Conservation (phyloP, 2,113 vertebrate genomes). For the Riparia riparia region DNA sequence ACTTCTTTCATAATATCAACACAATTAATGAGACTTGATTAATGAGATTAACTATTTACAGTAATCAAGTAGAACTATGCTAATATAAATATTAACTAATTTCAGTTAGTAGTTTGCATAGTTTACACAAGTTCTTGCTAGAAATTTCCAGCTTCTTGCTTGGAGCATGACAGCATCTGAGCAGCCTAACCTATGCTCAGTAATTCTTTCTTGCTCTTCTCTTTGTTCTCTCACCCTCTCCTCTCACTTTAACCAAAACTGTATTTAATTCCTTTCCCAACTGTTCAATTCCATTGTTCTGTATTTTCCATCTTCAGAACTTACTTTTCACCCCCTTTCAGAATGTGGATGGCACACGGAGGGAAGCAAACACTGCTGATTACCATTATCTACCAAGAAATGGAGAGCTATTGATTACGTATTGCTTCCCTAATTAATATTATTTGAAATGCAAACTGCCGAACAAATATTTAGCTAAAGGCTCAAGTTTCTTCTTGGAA, state of each 20-base stretch:
- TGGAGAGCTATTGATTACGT: neutral
- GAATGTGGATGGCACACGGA: neutral
- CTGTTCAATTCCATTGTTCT: neutral
- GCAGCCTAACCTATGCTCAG: neutral
- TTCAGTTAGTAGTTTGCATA: neutral
- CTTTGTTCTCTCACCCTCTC: neutral
- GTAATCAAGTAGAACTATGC: neutral
- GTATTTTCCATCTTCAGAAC: neutral
- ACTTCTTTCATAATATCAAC: neutral
- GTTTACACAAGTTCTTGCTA: neutral
- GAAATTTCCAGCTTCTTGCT: neutral
- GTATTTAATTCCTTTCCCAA: neutral
- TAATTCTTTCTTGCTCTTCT: neutral
- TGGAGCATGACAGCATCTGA: neutral
- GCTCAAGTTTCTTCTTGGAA: constrained; percentile 14
- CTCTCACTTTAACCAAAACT: neutral
- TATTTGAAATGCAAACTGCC: neutral
- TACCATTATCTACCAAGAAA: neutral
- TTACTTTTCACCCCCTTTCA: neutral
- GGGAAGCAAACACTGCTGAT: neutral
- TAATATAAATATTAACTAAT: constrained; percentile 11
- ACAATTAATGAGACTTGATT: neutral
- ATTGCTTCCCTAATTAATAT: neutral
- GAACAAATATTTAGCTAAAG: neutral
- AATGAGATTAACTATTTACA: neutral